A percentile compares a stretch with the other conserved stretches of the same genome.
Evolutionary conservation across 1,140 invertebrate species (phyloP).

Genomic region (Phthorimaea operculella): DNA sequence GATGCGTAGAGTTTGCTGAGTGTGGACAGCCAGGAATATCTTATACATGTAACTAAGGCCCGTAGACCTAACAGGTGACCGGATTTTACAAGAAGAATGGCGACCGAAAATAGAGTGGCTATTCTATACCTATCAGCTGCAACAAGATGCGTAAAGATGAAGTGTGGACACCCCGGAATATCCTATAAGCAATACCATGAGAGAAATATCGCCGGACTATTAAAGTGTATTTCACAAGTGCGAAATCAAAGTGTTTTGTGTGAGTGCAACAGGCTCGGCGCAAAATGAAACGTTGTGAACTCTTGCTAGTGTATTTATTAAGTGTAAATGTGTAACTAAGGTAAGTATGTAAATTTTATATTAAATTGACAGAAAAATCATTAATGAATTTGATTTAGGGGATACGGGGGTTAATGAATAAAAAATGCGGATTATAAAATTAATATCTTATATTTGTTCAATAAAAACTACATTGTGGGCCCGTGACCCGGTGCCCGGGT

Average conservation of each 20-base stretch:
- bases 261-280: too few relatives aligned
- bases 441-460: conserved; percentile 69
- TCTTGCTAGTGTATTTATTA: not conserved
- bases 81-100: conserved; percentile 83
- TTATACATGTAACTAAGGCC: conserved; percentile 60
- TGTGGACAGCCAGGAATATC: not conserved
- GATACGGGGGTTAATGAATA: conserved; percentile 21
- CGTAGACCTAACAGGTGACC: conserved; percentile 70
- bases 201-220: too few relatives aligned
- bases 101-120: conserved; percentile 74
- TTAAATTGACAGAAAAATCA: not conserved
- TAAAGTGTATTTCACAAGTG: too few relatives aligned
- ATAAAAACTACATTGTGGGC: conserved; percentile 67
- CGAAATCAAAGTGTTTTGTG: too few relatives aligned
- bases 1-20: conserved; percentile 40
- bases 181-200: too few relatives aligned
- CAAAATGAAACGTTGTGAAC: too few relatives aligned
- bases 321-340: not conserved
- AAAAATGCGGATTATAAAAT: conserved; percentile 66
- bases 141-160: too few relatives aligned
- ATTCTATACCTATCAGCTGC: conserved; percentile 81
- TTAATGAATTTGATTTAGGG: not conserved
- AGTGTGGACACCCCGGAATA: too few relatives aligned
- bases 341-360: conserved; percentile 7
- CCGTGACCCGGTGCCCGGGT: conserved; percentile 64